Conservation (phyloP, 2,113 vertebrate genomes). For the Cavia porcellus region DNA sequence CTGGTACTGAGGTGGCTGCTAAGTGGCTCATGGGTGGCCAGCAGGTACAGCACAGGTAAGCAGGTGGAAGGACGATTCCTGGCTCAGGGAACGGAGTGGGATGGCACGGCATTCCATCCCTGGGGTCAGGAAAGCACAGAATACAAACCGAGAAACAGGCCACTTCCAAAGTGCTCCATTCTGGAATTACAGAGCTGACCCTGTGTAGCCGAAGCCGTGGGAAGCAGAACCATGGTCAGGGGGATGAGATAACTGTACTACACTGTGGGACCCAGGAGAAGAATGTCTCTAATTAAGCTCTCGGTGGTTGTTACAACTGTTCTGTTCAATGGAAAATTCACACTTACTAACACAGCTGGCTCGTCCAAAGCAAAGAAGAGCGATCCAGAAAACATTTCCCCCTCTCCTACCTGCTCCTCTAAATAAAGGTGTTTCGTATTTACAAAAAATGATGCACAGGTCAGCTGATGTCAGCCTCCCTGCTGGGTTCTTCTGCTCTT, state of each 20-base stretch:
- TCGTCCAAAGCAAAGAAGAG: not conserved
- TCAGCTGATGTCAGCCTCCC: not conserved
- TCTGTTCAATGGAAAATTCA: not conserved
- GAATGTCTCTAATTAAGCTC: not conserved
- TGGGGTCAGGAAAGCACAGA: too few relatives aligned
- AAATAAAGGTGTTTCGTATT: not conserved
- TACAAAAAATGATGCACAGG: not conserved
- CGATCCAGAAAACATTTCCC: not conserved
- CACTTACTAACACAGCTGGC: not conserved
- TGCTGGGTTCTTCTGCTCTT: not conserved
- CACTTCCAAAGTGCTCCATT: too few relatives aligned
- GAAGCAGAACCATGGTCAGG: too few relatives aligned
- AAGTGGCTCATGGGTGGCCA: not conserved
- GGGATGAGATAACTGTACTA: too few relatives aligned
- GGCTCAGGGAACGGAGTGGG: not conserved
- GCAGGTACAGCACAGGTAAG: not conserved
- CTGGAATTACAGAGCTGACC: not conserved
- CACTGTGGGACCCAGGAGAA: not conserved
- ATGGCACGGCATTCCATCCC: fast-evolving
- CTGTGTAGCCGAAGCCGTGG: too few relatives aligned
- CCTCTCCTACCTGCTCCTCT: not conserved
- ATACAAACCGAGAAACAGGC: not conserved
- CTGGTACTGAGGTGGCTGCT: not conserved
- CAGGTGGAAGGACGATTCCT: fast-evolving
- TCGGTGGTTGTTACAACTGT: not conserved